Base-by-base conservation (phyloP, 2,888 invertebrate genomes). In the Platycheirus rosarum region DNA sequence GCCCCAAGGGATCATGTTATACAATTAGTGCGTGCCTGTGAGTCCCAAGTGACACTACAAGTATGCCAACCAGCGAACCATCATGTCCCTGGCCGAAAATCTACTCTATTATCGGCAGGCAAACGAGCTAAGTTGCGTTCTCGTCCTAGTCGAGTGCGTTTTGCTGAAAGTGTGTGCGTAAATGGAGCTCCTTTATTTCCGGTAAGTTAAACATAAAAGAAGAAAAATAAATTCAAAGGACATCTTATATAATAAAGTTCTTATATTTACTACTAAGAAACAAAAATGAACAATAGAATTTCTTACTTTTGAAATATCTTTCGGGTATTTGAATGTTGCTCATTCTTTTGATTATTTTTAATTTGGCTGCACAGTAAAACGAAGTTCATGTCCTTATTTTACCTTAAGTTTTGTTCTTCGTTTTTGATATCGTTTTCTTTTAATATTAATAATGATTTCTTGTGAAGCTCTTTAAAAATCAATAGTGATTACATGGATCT, bases 1-100 rank as follows among this genome's bases (percentile, higher is more conserved):
- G 95, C 97, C 1, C 96, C 97, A 0, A 92, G 97, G 32, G 97
- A 97, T 89, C 96, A 96, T 89, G 97, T 97, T 49, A 97, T 97
- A 85, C 94, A 96, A 40, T 92, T 97, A 85, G 97, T 97, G 37
- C 93, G 97, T 37, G 95, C 96, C 0, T 97, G 97, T 89, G 92
- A 94, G 32, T 93, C 94, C 3, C 93, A 93, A 46, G 97, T 97
- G 2, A 93, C 93, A 20, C 91, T 97, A 71, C 92, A 94, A 26
- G 97, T 97, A 2, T 96, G 96, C 87, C 97, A 97, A 89, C 97
- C 97, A 0, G 93, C 94, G 2, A 91, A 94, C 75, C 93, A 93
- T 85, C 92, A 95, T 86, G 87, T 88, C 23, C 89, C 91, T 0
- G 93, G 93, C 16, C 91, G 94, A 62, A 95, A 97, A 88, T 97